These are phyloP conservation scores for Macrosiphum euphorbiae DNA, from an alignment of 2,888 invertebrate genomes.

Conservation along the genomic window DNA sequence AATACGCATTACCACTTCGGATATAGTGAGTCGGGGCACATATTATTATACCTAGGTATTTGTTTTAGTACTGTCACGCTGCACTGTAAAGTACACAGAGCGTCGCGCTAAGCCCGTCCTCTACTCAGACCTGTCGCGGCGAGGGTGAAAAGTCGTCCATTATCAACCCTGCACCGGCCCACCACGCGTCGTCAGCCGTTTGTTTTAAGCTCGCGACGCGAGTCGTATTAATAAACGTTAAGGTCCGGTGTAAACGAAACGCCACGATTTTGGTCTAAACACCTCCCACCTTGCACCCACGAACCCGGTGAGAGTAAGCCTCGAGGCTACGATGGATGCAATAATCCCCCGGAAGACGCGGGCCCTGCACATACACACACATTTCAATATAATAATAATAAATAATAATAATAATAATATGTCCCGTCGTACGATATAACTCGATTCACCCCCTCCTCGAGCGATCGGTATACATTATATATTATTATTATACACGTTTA, in stretches of 20 bases:
- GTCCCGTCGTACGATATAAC: background rate
- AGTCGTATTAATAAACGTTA: slow-evolving; percentile 13
- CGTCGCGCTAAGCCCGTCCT: too few species aligned
- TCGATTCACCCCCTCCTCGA: background rate
- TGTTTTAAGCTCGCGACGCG: slow-evolving; percentile 6
- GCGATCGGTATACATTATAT: background rate
- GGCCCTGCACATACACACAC: background rate
- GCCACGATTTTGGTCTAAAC: background rate
- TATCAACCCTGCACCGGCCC: background rate
- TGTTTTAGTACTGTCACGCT: too few species aligned
- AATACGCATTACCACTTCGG: background rate
- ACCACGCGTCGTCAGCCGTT: background rate
- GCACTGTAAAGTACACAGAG: too few species aligned
- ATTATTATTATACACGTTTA: background rate
- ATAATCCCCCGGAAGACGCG: slow-evolving; percentile 38
- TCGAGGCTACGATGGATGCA: slow-evolving; percentile 3
- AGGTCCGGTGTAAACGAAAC: slow-evolving; percentile 36
- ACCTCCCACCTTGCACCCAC: background rate
- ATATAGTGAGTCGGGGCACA: too few species aligned
- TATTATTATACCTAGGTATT: too few species aligned
- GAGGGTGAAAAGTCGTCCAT: background rate
- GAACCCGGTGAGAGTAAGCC: background rate
- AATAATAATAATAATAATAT: too few species aligned
- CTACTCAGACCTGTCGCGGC: background rate
- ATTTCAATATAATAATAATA: background rate